Base-by-base conservation (phyloP, 2,888 invertebrate species). In the Augochlorella aurata region DNA sequence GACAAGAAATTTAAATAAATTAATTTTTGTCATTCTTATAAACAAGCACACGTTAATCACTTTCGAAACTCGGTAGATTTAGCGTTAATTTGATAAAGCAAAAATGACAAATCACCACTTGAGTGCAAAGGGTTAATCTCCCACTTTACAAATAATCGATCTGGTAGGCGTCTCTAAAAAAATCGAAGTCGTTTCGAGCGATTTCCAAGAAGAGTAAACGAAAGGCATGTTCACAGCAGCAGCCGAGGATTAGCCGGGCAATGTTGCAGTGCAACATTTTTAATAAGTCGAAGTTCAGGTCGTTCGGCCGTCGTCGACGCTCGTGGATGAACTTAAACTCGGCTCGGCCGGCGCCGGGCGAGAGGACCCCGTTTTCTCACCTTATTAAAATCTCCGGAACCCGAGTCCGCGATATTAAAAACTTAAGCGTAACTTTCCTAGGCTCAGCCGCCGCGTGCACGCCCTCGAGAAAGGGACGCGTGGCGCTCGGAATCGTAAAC, bases 331-430 rank as follows among this genome's bases (percentile, higher is more conserved):
- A 76, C 73, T 81, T 74, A 72, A 68, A 68, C 67, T 29, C 63
- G 63, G n/a, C 47, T 16, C 24, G 29, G 70, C 52, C 70, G 1
- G 38, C 29, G 38, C 16, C 68, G 54, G 21, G 12, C 38, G 52
- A 18, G 29, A 38, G 49, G 67, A 52, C 47, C 61, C 54, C 71
- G 73, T 82, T 38, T 38, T 81, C 65, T 81, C 81, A 77, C 77
- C 70, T 81, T 82, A 82, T 81, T 82, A 82, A 82, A 82, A 82
- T 74, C 82, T 49, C 70, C 71, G 66, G 66, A 66, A n/a, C 45
- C 38, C 49, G n/a, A 65, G 69, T 66, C 70, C 21, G 38, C 16
- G 67, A 52, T 80, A 80, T 77, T 73, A 77, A 80, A 68, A 77
- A 77, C 71, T 79, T 67, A 18, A 52, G 16, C 29, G 29, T 14